Percentiles rank a stretch among this genome's conserved stretches.
phyloP scores from a whole-genome alignment of 2,888 invertebrate species.

The Trichopoda pennipes region DNA sequence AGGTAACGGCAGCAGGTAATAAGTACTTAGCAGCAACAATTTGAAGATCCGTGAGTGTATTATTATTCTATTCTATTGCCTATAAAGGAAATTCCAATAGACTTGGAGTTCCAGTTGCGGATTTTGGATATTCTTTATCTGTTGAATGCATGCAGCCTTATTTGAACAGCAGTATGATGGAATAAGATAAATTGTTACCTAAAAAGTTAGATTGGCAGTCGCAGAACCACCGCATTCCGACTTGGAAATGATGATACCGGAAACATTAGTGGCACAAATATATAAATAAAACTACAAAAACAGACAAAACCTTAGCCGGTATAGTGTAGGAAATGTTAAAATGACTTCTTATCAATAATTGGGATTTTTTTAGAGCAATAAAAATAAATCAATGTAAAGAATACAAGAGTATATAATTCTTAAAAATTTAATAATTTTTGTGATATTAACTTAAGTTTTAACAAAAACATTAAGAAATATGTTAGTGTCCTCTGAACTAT shows the following conservation, averaged over 20 bases:
- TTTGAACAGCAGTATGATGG: constrained; percentile 82
- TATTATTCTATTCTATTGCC: constrained; percentile 71
- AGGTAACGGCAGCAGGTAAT: constrained; percentile 83
- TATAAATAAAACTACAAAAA: constrained; percentile 46
- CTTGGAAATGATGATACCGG: constrained; percentile 68
- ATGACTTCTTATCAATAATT: constrained; percentile 33
- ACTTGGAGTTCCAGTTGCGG: constrained; percentile 71
- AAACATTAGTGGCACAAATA: constrained; percentile 51
- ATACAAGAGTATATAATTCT: not conserved
- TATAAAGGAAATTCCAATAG: constrained; percentile 73
- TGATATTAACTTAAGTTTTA: constrained; percentile 10
- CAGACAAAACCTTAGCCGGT: constrained; percentile 45
- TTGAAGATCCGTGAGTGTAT: constrained; percentile 69
- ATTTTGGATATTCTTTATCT: constrained; percentile 71
- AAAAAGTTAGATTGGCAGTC: constrained; percentile 61
- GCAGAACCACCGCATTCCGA: constrained; percentile 74
- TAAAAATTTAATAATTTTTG: constrained; percentile 3
- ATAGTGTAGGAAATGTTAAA: constrained; percentile 15
- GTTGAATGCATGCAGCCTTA: constrained; percentile 67
- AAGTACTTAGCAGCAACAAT: constrained; percentile 81
- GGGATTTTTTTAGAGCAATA: constrained; percentile 29
- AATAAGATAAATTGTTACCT: constrained; percentile 69
- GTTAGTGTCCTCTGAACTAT: too few species aligned
- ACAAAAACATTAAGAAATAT: too few species aligned
- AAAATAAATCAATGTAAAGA: constrained; percentile 7